These are phyloP conservation scores for Vulpes vulpes DNA, from an alignment of 2,113 vertebrate genomes.

Conservation along the genomic window DNA sequence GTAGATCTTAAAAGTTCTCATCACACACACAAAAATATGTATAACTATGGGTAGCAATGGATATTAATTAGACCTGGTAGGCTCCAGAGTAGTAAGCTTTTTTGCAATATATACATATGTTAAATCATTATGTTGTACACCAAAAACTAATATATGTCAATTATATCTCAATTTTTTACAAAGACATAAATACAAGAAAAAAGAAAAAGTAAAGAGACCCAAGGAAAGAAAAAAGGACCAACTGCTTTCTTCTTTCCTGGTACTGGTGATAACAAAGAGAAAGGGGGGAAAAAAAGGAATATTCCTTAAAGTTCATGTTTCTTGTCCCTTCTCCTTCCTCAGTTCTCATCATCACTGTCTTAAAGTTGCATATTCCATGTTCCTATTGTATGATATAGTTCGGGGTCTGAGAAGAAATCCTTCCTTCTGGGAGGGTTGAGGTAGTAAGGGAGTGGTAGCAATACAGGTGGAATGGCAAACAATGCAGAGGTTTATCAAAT, in stretches of 20 bases:
- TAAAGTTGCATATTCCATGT: not conserved
- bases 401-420: not conserved
- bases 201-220: not conserved
- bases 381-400: not conserved
- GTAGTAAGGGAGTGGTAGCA: not conserved
- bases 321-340: not conserved
- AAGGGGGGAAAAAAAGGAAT: not conserved
- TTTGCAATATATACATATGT: not conserved
- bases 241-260: not conserved
- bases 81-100: not conserved
- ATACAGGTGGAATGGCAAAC: not conserved
- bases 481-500: not conserved
- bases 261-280: conserved; percentile 4
- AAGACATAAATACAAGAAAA: not conserved
- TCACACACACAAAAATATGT: not conserved
- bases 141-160: not conserved
- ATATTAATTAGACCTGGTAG: not conserved
- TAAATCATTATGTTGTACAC: not conserved
- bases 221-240: not conserved
- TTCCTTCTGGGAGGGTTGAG: not conserved
- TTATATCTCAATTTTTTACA: not conserved
- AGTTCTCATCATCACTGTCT: not conserved
- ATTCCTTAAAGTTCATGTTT: not conserved
- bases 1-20: conserved; percentile 3
- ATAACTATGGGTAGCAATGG: not conserved